Conservation (phyloP, 2,888 invertebrate species). For the Euphydryas editha region DNA sequence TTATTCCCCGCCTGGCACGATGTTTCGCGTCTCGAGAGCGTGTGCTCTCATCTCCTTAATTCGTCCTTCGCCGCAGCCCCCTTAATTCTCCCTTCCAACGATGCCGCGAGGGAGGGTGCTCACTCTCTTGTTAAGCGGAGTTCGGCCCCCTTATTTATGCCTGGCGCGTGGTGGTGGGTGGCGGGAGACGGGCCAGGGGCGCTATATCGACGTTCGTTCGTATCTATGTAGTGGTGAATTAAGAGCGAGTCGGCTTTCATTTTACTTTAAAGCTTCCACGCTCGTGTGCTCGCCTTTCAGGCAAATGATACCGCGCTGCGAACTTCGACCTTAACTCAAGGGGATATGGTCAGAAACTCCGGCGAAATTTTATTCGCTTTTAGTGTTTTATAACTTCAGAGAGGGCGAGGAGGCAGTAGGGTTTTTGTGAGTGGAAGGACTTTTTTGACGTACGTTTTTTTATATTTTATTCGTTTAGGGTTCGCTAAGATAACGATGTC, state of each 20-base stretch:
- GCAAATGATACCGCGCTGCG: slow-evolving; percentile 56
- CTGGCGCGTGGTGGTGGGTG: slow-evolving; percentile 57
- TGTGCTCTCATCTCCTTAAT: slow-evolving; percentile 84
- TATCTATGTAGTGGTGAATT: slow-evolving; percentile 80
- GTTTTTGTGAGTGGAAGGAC: slow-evolving; percentile 82
- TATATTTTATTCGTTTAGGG: slow-evolving; percentile 82
- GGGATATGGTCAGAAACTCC: slow-evolving; percentile 66
- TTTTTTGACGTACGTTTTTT: slow-evolving; percentile 83
- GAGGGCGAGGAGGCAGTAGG: slow-evolving; percentile 76
- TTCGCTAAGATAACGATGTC: slow-evolving; percentile 81
- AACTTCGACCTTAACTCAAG: slow-evolving; percentile 64
- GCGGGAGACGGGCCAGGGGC: slow-evolving; percentile 56
- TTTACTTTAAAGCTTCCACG: slow-evolving; percentile 81
- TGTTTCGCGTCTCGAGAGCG: slow-evolving; percentile 80
- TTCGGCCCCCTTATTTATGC: slow-evolving; percentile 80
- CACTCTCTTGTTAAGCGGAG: slow-evolving; percentile 80
- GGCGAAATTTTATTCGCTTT: slow-evolving; percentile 57
- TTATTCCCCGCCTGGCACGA: slow-evolving; percentile 74
- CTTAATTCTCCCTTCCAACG: slow-evolving; percentile 74
- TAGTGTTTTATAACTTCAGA: slow-evolving; percentile 77
- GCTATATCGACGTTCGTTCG: slow-evolving; percentile 68
- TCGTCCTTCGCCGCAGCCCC: slow-evolving; percentile 83
- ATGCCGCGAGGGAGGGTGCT: slow-evolving; percentile 68
- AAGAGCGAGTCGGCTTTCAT: slow-evolving; percentile 84
- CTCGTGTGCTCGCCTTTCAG: slow-evolving; percentile 82